phyloP scores from a whole-genome alignment of 2,113 vertebrate species.

The Macaca nemestrina region DNA sequence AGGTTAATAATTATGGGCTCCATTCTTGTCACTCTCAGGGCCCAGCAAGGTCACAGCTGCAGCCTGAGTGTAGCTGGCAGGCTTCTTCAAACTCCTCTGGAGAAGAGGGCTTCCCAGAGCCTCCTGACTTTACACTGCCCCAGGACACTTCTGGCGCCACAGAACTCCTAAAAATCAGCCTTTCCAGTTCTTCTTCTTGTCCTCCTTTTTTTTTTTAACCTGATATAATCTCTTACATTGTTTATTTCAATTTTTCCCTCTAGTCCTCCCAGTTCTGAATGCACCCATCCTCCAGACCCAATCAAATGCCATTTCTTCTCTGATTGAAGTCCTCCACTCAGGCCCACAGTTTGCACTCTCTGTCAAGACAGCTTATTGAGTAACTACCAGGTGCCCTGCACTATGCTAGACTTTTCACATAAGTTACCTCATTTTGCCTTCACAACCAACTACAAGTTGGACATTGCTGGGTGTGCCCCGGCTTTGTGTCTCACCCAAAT shows the following conservation, averaged over 20 bases:
- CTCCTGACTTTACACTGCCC: background rate
- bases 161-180: background rate
- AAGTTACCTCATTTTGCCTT: background rate
- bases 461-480: too few relatives aligned
- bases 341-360: background rate
- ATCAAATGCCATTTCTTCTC: background rate
- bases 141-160: background rate
- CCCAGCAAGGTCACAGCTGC: conserved; percentile 50
- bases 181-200: background rate
- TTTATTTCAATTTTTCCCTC: background rate
- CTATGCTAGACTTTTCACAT: background rate
- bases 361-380: background rate
- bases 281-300: background rate
- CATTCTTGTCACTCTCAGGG: conserved; percentile 80
- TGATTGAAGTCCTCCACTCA: background rate
- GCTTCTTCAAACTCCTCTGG: background rate
- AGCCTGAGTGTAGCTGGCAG: background rate
- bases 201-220: background rate
- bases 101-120: background rate
- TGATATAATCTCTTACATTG: background rate
- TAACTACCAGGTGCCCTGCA: rapidly evolving
- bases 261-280: background rate
- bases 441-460: background rate
- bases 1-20: conserved; percentile 87
- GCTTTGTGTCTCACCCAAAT: background rate